A percentile compares a stretch with the other conserved stretches of the same genome.
Evolutionary conservation across 1,140 invertebrate species (phyloP).

Genomic region (Drosophila lowei): DNA sequence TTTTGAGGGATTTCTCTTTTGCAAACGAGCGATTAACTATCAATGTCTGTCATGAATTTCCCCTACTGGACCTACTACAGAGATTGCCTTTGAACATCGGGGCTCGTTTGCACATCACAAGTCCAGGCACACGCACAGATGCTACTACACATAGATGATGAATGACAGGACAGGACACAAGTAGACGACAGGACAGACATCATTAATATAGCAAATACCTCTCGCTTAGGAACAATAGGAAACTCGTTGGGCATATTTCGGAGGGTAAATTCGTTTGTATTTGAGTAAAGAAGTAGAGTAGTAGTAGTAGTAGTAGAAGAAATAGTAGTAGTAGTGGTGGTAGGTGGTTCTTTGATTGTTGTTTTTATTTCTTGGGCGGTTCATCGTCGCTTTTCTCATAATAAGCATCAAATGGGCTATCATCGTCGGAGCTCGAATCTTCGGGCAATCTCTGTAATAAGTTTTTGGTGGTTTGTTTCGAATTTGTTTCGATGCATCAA

Average conservation of each 20-base stretch:
- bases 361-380: conserved; percentile 67
- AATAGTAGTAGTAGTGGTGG: conserved; percentile 30
- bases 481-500: conserved; percentile 26
- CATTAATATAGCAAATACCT: conserved; percentile 58
- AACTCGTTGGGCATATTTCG: conserved; percentile 23
- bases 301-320: conserved; percentile 5
- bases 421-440: conserved; percentile 82
- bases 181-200: conserved; percentile 2
- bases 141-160: no score
- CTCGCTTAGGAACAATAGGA: conserved; percentile 29
- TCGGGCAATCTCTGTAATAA: conserved; percentile 80
- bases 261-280: conserved; percentile 25
- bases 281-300: conserved; percentile 20
- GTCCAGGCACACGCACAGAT: conserved; percentile 20
- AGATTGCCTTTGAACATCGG: conserved; percentile 55
- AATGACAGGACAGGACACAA: conserved; percentile 1
- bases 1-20: conserved; percentile 5
- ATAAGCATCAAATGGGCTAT: conserved; percentile 82
- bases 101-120: conserved; percentile 48
- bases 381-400: conserved; percentile 79
- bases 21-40: conserved; percentile 13
- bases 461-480: conserved; percentile 50
- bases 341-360: conserved; percentile 15
- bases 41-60: conserved; percentile 1
- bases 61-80: conserved; percentile 37